Base-by-base conservation (phyloP, 2,797 vertebrate species). In the Mus caroli region DNA sequence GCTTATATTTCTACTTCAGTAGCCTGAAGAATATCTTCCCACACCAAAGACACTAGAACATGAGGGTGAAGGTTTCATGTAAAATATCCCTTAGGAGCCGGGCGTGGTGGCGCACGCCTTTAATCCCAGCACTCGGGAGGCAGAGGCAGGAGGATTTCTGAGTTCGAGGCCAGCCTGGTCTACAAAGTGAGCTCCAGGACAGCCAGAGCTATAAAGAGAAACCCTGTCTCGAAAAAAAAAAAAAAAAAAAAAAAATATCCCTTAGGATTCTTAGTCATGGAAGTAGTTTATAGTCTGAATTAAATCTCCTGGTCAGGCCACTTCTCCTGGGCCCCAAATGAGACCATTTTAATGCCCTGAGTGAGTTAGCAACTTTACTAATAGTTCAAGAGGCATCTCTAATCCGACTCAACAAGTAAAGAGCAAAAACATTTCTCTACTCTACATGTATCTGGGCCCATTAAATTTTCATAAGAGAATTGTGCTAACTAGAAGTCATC, bases 291-390 rank as follows among this genome's bases (percentile, higher is more conserved):
- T 86, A 62, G 10, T 91, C 19, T 89, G 71, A 62, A 84, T 89
- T 94, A 94, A 93, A 26, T 9, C 94, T 73, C 20, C 37, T 80
- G 54, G 56, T 80, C 37, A 31, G 92, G 34, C 6, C 40, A 50
- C 6, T 88, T 34, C 40, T 22, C 56, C 52, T 0, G 6, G 71
- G 54, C 73, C 69, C 31, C 20, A 77, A 56, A 17, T 34, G 43
- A 84, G 9, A 11, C 4, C 60, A 26, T 92, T 92, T 75, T 52
- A 79, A 34, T 83, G 19, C 19, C 62, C 8, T 86, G 15, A 56
- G 11, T 94, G 40, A 94, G 37, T 95, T 94, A 94, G 6, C 31
- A 75, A 2, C 86, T 84, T 89, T 97, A 73, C 83, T 88, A 91
- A 86, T 88, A 67, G 11, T 37, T 82, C 34, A 34, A 20, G 37